These are phyloP conservation scores for Acleris literana DNA, from an alignment of 2,888 invertebrate species.

Conservation along the genomic window DNA sequence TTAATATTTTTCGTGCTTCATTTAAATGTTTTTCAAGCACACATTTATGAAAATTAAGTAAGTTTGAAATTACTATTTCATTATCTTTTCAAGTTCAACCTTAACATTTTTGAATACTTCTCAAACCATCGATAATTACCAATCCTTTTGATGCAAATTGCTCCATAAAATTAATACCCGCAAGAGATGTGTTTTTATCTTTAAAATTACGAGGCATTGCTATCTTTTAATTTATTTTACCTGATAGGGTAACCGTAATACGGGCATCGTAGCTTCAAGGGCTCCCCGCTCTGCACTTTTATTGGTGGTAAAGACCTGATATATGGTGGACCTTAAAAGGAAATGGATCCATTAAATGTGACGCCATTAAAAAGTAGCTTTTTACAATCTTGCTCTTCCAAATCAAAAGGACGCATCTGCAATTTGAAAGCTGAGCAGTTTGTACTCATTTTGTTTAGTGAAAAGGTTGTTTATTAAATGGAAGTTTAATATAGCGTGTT, in stretches of 20 bases:
- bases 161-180: constrained; percentile 12
- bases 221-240: constrained; percentile 49
- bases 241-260: constrained; percentile 93
- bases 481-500: too few relatives aligned
- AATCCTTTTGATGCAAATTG: background rate
- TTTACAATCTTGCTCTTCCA: background rate
- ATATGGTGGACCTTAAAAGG: constrained; percentile 86
- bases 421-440: too few relatives aligned
- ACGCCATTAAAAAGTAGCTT: constrained; percentile 2
- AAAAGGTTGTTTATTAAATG: too few relatives aligned
- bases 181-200: background rate
- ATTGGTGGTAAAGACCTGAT: constrained; percentile 89
- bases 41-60: too few relatives aligned
- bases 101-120: too few relatives aligned
- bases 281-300: constrained; percentile 91
- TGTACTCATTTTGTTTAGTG: too few relatives aligned
- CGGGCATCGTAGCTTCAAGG: constrained; percentile 90
- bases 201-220: constrained; percentile 12
- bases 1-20: too few relatives aligned
- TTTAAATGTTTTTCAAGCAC: too few relatives aligned
- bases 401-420: too few relatives aligned
- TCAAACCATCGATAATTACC: too few relatives aligned
- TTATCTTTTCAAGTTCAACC: too few relatives aligned
- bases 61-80: too few relatives aligned
- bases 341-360: constrained; percentile 30